Base-by-base conservation (phyloP, 1,140 invertebrate species). In the Ladona fulva region DNA sequence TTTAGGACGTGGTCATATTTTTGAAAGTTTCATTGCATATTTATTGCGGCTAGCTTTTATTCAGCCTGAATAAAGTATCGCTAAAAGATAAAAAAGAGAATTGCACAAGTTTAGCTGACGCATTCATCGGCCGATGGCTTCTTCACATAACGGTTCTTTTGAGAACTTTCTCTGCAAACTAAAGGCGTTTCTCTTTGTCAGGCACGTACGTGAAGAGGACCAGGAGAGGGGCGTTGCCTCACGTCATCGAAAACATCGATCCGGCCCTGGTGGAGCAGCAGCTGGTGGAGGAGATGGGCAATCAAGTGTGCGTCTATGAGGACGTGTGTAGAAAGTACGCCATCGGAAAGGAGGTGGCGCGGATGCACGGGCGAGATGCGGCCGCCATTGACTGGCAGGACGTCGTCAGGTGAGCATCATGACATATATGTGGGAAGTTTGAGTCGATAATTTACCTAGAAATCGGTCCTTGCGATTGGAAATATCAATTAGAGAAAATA, bases 221-320 rank as follows among this genome's bases (percentile, higher is more conserved):
- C 1, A 66, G n/a, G 12, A 16, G 52, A 16, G 52, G 52, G 52
- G 12, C 12, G 5, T 22, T 66, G 52, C 1, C 52, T 16, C 44
- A 74, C 74, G 22, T 24, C 44, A 87, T 89, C 25, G 85, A 88
- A 76, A 85, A 88, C 24, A 87, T 91, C 74, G 89, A 92, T 80
- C 86, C 88, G n/a, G 84, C 81, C 0, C 89, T 91, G 81, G 89
- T 91, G 19, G 91, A 93, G 84, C 92, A 92, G 83, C 88, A 88
- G 81, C 85, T 93, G 75, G 86, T 92, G 6, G 85, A 85, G 0
- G 91, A 92, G 83, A 87, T 92, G 80, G 92, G 92, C 19, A 85
- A 88, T 59, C 86, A 89, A 52, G 90, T 92, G 59, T 93, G 92
- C 82, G 86, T 93, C 78, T 93, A 91, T 81, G 90, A 91, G 76